Conservation (phyloP, 2,797 vertebrate species). For the Strix occidentalis region DNA sequence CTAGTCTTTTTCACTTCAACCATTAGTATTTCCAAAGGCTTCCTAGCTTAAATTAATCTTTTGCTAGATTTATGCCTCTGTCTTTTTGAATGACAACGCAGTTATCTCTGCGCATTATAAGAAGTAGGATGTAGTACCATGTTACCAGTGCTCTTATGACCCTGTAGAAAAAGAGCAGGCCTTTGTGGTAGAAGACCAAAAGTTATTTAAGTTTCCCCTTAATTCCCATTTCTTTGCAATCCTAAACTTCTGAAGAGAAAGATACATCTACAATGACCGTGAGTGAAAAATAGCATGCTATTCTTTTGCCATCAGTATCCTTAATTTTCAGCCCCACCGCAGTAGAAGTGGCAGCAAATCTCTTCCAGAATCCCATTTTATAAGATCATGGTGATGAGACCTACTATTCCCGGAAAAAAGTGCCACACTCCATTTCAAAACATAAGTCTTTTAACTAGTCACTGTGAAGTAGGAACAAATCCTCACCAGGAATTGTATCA, state of each 20-base stretch:
- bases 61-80: not conserved
- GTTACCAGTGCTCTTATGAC: not conserved
- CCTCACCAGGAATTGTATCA: conserved; percentile 92
- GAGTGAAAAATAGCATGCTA: not conserved
- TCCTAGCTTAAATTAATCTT: not conserved
- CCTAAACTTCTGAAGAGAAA: not conserved
- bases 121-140: not conserved
- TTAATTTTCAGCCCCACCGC: not conserved
- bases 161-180: not conserved
- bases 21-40: not conserved
- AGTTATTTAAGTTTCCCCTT: not conserved
- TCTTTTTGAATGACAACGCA: not conserved
- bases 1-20: not conserved
- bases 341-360: not conserved
- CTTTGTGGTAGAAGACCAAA: not conserved
- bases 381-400: not conserved
- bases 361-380: not conserved
- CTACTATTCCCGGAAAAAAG: not conserved
- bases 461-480: conserved; percentile 31
- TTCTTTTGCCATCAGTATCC: not conserved
- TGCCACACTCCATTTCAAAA: not conserved
- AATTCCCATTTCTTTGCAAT: not conserved
- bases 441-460: conserved; percentile 13
- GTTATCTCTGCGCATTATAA: not conserved
- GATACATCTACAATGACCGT: not conserved